Evolutionary conservation across 2,888 invertebrate species (phyloP).

Genomic region (Melanargia galathea): DNA sequence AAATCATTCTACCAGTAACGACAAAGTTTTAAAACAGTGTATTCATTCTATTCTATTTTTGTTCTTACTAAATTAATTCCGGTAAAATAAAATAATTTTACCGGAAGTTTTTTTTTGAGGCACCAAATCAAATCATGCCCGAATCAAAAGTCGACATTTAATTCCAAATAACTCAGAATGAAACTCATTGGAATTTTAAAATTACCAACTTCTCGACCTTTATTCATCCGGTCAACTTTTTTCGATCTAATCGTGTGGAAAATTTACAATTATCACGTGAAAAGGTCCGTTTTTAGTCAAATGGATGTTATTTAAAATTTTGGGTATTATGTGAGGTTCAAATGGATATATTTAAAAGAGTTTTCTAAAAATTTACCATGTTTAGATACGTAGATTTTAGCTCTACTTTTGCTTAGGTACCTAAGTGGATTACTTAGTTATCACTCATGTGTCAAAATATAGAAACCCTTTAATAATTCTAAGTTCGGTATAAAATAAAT

Average conservation of each 20-base stretch:
- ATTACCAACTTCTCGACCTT: conserved; percentile 38
- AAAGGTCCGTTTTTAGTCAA: conserved; percentile 46
- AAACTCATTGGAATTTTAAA: conserved; percentile 38
- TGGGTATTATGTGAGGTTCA: too few species aligned
- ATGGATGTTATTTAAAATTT: conserved; percentile 10
- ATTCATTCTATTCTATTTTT: too few species aligned
- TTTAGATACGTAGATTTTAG: background rate
- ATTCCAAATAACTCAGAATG: conserved; percentile 34
- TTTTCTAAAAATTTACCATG: background rate
- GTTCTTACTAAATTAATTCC: too few species aligned
- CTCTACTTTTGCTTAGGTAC: background rate
- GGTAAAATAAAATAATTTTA: too few species aligned
- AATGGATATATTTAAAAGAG: background rate
- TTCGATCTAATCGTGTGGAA: conserved; percentile 48
- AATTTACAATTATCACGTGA: conserved; percentile 56
- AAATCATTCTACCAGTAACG: too few species aligned
- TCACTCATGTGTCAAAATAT: background rate
- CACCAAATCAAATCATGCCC: conserved; percentile 13
- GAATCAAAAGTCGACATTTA: conserved; percentile 35
- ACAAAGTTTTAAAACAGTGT: too few species aligned
- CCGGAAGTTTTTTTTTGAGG: too few species aligned
- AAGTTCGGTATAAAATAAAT: background rate
- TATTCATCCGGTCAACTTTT: conserved; percentile 39
- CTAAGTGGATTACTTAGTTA: background rate
- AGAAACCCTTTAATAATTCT: background rate